Evolutionary conservation across 2,113 vertebrate genomes (phyloP).

Genomic region (Seriola quinqueradiata): DNA sequence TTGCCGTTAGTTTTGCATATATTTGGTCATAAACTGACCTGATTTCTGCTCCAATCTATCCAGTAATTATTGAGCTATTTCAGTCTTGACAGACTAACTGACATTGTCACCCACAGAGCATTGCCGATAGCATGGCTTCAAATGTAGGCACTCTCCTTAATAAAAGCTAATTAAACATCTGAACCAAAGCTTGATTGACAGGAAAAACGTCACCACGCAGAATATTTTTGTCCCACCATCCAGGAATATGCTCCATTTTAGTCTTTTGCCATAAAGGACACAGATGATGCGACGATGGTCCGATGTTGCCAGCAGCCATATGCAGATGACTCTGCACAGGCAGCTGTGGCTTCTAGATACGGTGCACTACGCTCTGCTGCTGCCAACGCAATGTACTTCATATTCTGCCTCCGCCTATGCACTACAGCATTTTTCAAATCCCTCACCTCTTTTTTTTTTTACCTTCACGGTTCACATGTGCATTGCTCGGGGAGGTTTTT

Average conservation of each 20-base stretch:
- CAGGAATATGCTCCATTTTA: conserved; percentile 9
- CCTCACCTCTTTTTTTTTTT: conserved; percentile 34
- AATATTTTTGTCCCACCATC: conserved; percentile 46
- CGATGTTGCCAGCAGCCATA: conserved; percentile 48
- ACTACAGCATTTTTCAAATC: conserved; percentile 15
- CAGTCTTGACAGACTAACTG: background rate
- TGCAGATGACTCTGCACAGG: conserved; percentile 53
- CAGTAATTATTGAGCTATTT: background rate
- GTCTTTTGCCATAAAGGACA: conserved; percentile 28
- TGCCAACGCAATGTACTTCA: conserved; percentile 6
- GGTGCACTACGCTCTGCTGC: conserved; percentile 35
- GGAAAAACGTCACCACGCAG: conserved; percentile 23
- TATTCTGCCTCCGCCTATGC: conserved; percentile 16
- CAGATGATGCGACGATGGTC: background rate
- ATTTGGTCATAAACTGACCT: too few relatives aligned
- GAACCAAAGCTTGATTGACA: conserved; percentile 69
- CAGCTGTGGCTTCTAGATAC: conserved; percentile 75
- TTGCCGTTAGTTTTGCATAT: too few relatives aligned
- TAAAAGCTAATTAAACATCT: conserved; percentile 67
- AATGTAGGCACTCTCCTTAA: conserved; percentile 10
- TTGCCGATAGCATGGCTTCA: background rate
- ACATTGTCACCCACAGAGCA: background rate
- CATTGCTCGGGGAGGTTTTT: conserved; percentile 59
- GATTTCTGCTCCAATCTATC: background rate
- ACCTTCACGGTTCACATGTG: conserved; percentile 73